A percentile compares a stretch with the other conserved stretches of the same genome.
Evolutionary conservation across 2,888 invertebrate genomes (phyloP).

Genomic region (Amphipyra tragopoginis): DNA sequence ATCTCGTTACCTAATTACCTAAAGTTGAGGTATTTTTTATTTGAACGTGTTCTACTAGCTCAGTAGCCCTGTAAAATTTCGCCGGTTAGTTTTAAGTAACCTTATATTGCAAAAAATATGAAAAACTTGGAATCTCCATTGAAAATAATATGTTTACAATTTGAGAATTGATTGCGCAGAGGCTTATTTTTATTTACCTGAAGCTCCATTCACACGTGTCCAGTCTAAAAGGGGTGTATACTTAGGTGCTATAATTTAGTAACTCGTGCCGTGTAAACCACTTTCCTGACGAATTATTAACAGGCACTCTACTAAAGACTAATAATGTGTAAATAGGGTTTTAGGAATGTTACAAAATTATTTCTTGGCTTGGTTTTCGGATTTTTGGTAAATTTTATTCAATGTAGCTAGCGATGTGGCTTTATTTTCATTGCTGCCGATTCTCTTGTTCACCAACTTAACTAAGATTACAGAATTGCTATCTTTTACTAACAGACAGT

Average conservation of each 20-base stretch:
- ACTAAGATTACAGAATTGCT: too few species aligned
- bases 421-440: constrained; percentile 37
- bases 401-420: constrained; percentile 12
- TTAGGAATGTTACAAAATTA: constrained; percentile 13
- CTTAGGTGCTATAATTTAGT: too few species aligned
- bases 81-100: background rate
- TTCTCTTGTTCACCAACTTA: too few species aligned
- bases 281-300: too few species aligned
- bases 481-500: too few species aligned
- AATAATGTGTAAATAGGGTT: constrained; percentile 5
- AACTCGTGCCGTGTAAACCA: too few species aligned
- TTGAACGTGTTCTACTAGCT: too few species aligned
- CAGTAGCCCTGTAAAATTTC: too few species aligned
- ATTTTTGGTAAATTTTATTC: constrained; percentile 2
- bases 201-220: too few species aligned
- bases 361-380: constrained; percentile 8
- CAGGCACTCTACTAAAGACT: background rate
- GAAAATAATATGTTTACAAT: constrained; percentile 11
- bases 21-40: too few species aligned
- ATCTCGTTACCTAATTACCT: too few species aligned
- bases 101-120: background rate
- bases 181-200: constrained; percentile 15
- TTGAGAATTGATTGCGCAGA: constrained; percentile 18
- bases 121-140: constrained; percentile 37
- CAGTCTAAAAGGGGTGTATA: too few species aligned